These are phyloP conservation scores for Dryas iulia DNA, from an alignment of 1,140 invertebrate genomes.

Conservation along the genomic window DNA sequence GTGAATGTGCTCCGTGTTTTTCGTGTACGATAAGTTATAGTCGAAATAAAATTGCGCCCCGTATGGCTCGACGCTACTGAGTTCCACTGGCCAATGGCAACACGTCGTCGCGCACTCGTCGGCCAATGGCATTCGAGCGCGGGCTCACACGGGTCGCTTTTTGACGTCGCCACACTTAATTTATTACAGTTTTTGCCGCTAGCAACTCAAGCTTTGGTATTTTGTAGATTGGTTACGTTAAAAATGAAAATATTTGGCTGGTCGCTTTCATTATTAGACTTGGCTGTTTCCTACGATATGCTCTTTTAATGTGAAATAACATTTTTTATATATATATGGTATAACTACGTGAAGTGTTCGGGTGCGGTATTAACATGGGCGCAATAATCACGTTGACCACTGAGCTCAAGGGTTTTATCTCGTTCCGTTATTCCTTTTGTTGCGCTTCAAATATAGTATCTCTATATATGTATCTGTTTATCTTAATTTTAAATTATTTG, in stretches of 20 bases:
- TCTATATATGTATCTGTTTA: slow-evolving; percentile 22
- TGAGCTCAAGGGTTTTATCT: slow-evolving; percentile 52
- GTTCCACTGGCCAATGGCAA: slow-evolving; percentile 1
- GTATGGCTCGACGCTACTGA: slow-evolving; percentile 25
- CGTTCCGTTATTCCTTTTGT: slow-evolving; percentile 35
- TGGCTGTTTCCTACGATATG: slow-evolving; percentile 62
- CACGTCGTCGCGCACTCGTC: neutral
- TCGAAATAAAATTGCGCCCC: slow-evolving; percentile 28
- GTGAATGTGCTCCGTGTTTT: slow-evolving; percentile 60
- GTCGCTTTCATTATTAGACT: slow-evolving; percentile 64
- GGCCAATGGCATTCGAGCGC: neutral
- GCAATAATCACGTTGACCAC: slow-evolving; percentile 23
- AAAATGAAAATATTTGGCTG: slow-evolving; percentile 64
- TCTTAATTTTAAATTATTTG: slow-evolving; percentile 15
- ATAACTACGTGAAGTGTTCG: slow-evolving; percentile 32
- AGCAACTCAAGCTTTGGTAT: slow-evolving; percentile 61
- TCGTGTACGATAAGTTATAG: slow-evolving; percentile 43
- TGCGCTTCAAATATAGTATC: neutral
- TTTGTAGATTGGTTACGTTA: slow-evolving; percentile 45
- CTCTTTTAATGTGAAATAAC: slow-evolving; percentile 52
- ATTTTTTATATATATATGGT: slow-evolving; percentile 24
- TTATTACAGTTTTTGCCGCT: slow-evolving; percentile 54
- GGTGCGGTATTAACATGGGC: slow-evolving; percentile 54
- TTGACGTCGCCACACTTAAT: slow-evolving; percentile 40
- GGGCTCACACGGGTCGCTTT: slow-evolving; percentile 35